A percentile compares a stretch with the other conserved stretches of the same genome.
Conservation (phyloP, 2,888 invertebrate genomes). For the Oscheius onirici region DNA sequence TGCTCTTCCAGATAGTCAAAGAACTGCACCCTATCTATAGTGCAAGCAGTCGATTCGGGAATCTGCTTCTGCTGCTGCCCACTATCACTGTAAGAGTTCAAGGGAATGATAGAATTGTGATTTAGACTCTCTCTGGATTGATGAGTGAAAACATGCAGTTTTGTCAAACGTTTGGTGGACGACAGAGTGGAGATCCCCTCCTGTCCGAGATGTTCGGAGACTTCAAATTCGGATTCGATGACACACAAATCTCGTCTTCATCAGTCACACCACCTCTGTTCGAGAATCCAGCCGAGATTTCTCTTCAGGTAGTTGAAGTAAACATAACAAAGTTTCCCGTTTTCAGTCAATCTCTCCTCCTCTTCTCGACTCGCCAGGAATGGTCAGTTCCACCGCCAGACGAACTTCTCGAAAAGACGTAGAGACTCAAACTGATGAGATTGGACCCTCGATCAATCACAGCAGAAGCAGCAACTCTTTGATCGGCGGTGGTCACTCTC, state of each 20-base stretch:
- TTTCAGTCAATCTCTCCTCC: constrained; percentile 36
- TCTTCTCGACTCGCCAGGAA: constrained; percentile 24
- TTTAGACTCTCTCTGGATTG: constrained; percentile 68
- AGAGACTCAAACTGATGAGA: constrained; percentile 47
- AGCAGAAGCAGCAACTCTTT: constrained; percentile 41
- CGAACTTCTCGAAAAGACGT: constrained; percentile 32
- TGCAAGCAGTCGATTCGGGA: constrained; percentile 68
- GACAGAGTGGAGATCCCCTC: constrained; percentile 63
- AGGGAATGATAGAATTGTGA: background rate
- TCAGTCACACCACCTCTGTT: constrained; percentile 60
- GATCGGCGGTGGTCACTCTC: constrained; percentile 46
- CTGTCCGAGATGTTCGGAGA: constrained; percentile 70
- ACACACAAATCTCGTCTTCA: constrained; percentile 49
- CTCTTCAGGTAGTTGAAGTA: constrained; percentile 45
- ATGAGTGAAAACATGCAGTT: constrained; percentile 71
- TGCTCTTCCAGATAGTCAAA: constrained; percentile 71
- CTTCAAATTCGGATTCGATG: constrained; percentile 44
- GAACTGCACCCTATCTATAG: constrained; percentile 66
- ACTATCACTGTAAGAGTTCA: constrained; percentile 65
- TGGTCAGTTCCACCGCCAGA: constrained; percentile 29
- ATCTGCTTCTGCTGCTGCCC: constrained; percentile 66
- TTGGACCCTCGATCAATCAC: constrained; percentile 12
- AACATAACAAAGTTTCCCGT: background rate
- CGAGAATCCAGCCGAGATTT: constrained; percentile 68
- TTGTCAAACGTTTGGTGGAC: constrained; percentile 62